Evolutionary conservation across 2,797 vertebrate species (phyloP), one percentile per base, ranked within the genome.

Genomic region (Tauraco hartlaubi): DNA sequence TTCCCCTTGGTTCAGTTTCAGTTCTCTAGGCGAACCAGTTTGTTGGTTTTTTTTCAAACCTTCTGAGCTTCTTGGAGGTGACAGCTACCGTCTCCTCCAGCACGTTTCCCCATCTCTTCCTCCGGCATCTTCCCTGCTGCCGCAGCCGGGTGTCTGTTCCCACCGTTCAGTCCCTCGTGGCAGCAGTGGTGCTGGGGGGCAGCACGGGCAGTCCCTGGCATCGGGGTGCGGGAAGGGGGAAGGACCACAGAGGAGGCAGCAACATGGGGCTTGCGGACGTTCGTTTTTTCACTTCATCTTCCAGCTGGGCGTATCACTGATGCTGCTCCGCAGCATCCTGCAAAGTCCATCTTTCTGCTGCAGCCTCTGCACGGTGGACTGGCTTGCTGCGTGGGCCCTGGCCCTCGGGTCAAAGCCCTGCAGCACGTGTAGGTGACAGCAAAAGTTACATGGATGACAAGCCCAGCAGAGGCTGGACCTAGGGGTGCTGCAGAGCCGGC

Each of bases 1-100:
- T 92, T 95, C 80, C 74, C 55, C 52, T 37, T 37, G 48, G 16
- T 54, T 59, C 66, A 46, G 69, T 97, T 96, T 97, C 95, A 39
- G 56, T 96, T 94, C 95, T 8, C 4, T 2, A 1, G 4, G 19
- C 0, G 2, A 69, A 43, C 5, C 3, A 13, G 29, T 35, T 35
- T 35, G 35, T 35, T 35, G 35, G 35, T 5, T 22, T 46, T 56
- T 76, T 82, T 62, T 7, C 49, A 58, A 86, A 19, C n/a, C 11
- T 63, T 7, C 16, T 0, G 1, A 51, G 48, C 55, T 49, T 66
- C 62, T 44, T 18, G 21, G 20, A 66, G 28, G 29, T 1, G 8
- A 18, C 4, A 5, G 74, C 59, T 31, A 15, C 43, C 22, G 12
- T 55, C 26, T 3, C 23, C 20, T 59, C 31, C 33, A 29, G 41